phyloP scores from a whole-genome alignment of 2,888 invertebrate genomes.

The Eupithecia centaureata region DNA sequence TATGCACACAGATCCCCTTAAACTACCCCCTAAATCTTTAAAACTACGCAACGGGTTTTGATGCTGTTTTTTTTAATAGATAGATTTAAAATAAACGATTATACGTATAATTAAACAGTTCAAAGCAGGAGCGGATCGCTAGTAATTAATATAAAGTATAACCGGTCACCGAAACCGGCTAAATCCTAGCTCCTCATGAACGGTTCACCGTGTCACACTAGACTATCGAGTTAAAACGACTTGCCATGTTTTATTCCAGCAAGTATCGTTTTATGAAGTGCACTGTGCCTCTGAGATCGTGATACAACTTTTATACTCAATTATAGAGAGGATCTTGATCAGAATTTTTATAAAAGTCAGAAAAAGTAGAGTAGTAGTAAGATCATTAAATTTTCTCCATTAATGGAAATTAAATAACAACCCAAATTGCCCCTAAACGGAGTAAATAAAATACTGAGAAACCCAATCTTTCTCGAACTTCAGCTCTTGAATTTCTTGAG shows the following conservation, averaged over 20 bases:
- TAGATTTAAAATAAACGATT: no score
- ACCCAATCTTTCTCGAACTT: neutral
- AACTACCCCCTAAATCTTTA: no score
- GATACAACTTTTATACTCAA: constrained; percentile 18
- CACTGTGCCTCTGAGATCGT: constrained; percentile 41
- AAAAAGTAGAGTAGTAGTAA: no score
- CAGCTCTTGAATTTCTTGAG: constrained; percentile 1
- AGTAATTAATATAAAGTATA: neutral
- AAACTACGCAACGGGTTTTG: no score
- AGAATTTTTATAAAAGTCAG: neutral
- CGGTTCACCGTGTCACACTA: constrained; percentile 65
- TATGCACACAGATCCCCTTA: no score
- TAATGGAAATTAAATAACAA: neutral
- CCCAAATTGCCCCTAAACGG: neutral
- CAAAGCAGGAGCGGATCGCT: no score
- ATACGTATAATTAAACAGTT: no score
- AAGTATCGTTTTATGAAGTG: constrained; percentile 46
- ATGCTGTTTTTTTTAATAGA: no score
- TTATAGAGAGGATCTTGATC: neutral
- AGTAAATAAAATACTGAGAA: neutral
- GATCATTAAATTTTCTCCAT: no score
- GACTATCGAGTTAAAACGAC: constrained; percentile 58
- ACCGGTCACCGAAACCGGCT: constrained; percentile 13
- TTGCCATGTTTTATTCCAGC: constrained; percentile 58
- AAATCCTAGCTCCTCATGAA: neutral